A percentile compares a stretch with the other conserved stretches of the same genome.
Evolutionary conservation across 2,797 vertebrate genomes (phyloP).

Genomic region (Chloroceryle inda): DNA sequence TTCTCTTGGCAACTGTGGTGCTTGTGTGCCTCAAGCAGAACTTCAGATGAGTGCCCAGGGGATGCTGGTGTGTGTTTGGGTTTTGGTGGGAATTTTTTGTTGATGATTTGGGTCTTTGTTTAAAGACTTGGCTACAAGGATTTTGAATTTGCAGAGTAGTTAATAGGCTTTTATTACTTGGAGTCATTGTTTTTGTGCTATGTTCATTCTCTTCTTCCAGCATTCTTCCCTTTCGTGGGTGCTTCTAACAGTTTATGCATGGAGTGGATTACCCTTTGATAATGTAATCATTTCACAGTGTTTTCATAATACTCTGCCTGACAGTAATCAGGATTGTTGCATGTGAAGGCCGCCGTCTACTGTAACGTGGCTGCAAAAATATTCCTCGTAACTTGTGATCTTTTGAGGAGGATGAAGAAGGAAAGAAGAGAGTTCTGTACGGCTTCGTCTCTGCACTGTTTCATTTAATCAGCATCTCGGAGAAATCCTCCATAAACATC

Average conservation of each 20-base stretch:
- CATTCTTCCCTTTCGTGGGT: neutral
- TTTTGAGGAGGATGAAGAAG: neutral
- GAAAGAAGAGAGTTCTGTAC: neutral
- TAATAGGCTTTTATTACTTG: neutral
- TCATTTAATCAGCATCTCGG: neutral
- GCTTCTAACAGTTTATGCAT: neutral
- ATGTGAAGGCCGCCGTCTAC: neutral
- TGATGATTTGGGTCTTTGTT: neutral
- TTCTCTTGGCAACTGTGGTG: neutral
- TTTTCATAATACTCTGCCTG: neutral
- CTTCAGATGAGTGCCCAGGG: neutral
- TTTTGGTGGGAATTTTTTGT: neutral
- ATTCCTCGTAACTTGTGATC: neutral
- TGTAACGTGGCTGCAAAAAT: neutral
- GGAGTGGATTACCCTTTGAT: neutral
- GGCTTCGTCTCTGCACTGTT: neutral
- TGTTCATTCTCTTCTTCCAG: neutral
- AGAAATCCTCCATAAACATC: neutral
- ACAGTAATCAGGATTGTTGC: neutral
- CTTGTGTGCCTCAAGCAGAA: neutral
- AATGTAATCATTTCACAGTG: neutral
- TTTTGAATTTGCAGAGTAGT: neutral
- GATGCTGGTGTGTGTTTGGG: too few species aligned
- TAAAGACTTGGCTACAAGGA: neutral
- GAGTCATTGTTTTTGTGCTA: neutral